Conservation (phyloP, 2,888 invertebrate species). For the Anthophora plumipes region DNA sequence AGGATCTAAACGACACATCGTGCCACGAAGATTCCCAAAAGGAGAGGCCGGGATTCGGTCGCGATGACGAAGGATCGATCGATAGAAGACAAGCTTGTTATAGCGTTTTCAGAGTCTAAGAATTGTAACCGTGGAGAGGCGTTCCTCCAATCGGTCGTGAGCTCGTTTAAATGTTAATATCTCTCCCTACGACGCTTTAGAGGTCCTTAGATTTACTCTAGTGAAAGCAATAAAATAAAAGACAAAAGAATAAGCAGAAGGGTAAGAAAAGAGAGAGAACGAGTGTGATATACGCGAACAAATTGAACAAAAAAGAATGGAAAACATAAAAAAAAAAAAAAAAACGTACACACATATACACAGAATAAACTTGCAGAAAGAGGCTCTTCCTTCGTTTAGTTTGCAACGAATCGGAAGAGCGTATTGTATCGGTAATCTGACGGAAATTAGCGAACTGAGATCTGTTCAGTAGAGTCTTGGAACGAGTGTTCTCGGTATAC, state of each 20-base stretch:
- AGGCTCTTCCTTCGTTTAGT: slow-evolving; percentile 65
- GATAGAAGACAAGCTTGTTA: slow-evolving; percentile 69
- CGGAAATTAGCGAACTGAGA: slow-evolving; percentile 23
- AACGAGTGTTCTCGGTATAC: background rate
- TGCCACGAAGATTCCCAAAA: background rate
- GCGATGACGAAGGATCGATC: slow-evolving; percentile 49
- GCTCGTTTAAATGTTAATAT: slow-evolving; percentile 66
- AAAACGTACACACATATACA: slow-evolving; percentile 19
- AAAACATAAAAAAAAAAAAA: slow-evolving; percentile 10
- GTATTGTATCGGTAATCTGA: slow-evolving; percentile 11
- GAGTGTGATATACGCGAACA: slow-evolving; percentile 1
- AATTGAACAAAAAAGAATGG: background rate
- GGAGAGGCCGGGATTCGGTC: slow-evolving; percentile 6
- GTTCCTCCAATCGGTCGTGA: slow-evolving; percentile 45
- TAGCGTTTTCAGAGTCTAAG: slow-evolving; percentile 72
- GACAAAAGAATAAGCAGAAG: background rate
- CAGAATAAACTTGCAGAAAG: slow-evolving; percentile 26
- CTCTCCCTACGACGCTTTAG: slow-evolving; percentile 72
- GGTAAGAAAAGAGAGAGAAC: no score
- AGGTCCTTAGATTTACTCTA: slow-evolving; percentile 67
- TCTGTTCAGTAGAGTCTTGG: slow-evolving; percentile 11
- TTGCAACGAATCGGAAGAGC: slow-evolving; percentile 27
- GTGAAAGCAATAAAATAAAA: slow-evolving; percentile 68
- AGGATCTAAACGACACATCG: no score
- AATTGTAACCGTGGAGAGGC: slow-evolving; percentile 18